Evolutionary conservation across 2,888 invertebrate species (phyloP).

Genomic region (Nomada hirtipes): DNA sequence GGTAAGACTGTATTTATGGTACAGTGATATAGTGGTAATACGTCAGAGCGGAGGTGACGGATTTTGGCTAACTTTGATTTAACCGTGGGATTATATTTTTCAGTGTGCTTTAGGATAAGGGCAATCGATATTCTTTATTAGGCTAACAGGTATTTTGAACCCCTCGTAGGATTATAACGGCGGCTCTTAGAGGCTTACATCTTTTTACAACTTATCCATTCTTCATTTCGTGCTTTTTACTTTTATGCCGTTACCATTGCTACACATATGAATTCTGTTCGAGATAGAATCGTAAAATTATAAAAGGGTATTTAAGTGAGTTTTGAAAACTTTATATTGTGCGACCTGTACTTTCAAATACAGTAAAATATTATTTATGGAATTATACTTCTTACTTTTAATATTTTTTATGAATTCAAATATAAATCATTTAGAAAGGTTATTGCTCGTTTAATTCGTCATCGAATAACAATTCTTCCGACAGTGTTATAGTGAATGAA

Average conservation of each 20-base stretch:
- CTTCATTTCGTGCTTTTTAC: neutral
- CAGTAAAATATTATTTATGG: neutral
- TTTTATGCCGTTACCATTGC: neutral
- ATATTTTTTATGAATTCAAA: neutral
- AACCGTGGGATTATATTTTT: neutral
- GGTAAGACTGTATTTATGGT: too few relatives aligned
- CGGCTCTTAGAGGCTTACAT: neutral
- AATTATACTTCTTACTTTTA: neutral
- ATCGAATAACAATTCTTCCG: neutral
- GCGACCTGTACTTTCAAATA: too few relatives aligned
- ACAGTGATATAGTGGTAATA: neutral
- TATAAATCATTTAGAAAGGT: too few relatives aligned
- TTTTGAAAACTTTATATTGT: too few relatives aligned
- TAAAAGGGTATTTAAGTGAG: too few relatives aligned
- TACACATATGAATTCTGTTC: neutral
- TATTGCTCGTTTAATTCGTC: too few relatives aligned
- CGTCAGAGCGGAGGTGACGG: too few relatives aligned
- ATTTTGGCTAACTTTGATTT: neutral
- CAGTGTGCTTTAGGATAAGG: neutral
- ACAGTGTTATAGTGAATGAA: constrained; percentile 42
- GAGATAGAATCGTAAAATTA: neutral
- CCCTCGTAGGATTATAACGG: too few relatives aligned
- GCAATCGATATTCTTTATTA: constrained; percentile 15
- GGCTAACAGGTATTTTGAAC: too few relatives aligned
- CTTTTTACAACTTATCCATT: constrained; percentile 3